Base-by-base conservation (phyloP, 2,888 invertebrate species). In the Spodoptera littoralis region DNA sequence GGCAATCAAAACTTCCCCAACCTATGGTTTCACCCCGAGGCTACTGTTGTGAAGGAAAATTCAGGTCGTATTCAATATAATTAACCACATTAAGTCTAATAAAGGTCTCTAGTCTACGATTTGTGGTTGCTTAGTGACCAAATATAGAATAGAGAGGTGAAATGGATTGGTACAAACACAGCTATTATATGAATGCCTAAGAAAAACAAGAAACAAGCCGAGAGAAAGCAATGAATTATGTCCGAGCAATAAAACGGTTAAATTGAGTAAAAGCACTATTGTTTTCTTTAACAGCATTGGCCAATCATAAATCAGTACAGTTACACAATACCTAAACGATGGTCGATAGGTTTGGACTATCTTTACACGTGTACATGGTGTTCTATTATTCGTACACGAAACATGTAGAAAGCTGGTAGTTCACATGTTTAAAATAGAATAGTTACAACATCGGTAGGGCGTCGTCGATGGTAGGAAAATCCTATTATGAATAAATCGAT, bases 191-290 rank as follows among this genome's bases (percentile, higher is more conserved):
- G 47, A 59, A 59, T 53, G 62, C 27, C 54, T 65, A 61, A 55
- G 58, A 73, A 52, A 66, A 61, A 52, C 44, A 22, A 51, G 60
- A 54, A 60, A 64, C 50, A 30, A 43, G 41, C 45, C 45, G 60
- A 42, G 64, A 58, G 65, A 73, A 62, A 70, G 70, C 57, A 68
- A 63, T 65, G 56, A 68, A 77, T 76, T 78, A 72, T 65, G 76
- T 73, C 71, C 75, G 69, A 73, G 75, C 77, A 81, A 87, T 86
- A 86, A 82, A 85, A 79, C 72, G 70, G 82, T 81, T 82, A 82
- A 84, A 86, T 84, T 81, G 77, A 77, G 81, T 78, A 82, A 84
- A 84, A 83, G 78, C 69, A 73, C 76, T 70, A 79, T 79, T 80
- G 79, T 83, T 80, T 70, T 71, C 63, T 61, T 71, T 71, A 62